These are phyloP conservation scores for Caenorhabditis elegans DNA, from an alignment of 1,140 invertebrate genomes.

Conservation along the genomic window DNA sequence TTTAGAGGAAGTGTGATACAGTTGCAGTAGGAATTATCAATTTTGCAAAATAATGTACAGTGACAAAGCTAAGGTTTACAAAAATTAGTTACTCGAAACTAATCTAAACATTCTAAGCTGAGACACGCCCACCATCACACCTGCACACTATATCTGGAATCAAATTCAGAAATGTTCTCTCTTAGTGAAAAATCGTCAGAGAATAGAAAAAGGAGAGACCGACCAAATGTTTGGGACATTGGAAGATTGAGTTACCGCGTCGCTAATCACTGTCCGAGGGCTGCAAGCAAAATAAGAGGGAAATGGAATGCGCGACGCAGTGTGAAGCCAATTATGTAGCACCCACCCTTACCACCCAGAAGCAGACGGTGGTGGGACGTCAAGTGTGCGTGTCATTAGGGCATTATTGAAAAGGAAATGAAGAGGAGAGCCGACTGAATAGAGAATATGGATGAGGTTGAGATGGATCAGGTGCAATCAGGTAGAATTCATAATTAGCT, in stretches of 20 bases:
- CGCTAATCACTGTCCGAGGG: conserved; percentile 5
- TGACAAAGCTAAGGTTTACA: no score
- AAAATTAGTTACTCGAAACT: no score
- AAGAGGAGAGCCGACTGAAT: not conserved
- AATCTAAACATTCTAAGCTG: no score
- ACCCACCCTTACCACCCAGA: not conserved
- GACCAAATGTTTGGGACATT: not conserved
- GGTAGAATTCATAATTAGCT: not conserved
- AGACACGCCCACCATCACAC: no score
- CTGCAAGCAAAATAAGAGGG: not conserved
- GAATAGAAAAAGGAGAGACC: not conserved
- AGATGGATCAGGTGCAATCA: not conserved
- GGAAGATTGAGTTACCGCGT: conserved; percentile 25
- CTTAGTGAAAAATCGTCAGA: not conserved
- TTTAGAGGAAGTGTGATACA: no score
- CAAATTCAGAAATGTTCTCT: not conserved
- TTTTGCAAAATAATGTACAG: no score
- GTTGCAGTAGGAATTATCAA: no score
- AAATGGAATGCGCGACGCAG: conserved; percentile 26
- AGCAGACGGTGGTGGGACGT: conserved; percentile 11
- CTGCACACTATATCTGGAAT: no score
- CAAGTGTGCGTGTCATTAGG: conserved; percentile 27
- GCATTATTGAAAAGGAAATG: conserved; percentile 14
- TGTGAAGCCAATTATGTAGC: conserved; percentile 29
- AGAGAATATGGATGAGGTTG: not conserved